Evolutionary conservation across 2,888 invertebrate species (phyloP), one percentile per base, ranked within the genome.

Genomic region (Spilosoma lubricipeda): DNA sequence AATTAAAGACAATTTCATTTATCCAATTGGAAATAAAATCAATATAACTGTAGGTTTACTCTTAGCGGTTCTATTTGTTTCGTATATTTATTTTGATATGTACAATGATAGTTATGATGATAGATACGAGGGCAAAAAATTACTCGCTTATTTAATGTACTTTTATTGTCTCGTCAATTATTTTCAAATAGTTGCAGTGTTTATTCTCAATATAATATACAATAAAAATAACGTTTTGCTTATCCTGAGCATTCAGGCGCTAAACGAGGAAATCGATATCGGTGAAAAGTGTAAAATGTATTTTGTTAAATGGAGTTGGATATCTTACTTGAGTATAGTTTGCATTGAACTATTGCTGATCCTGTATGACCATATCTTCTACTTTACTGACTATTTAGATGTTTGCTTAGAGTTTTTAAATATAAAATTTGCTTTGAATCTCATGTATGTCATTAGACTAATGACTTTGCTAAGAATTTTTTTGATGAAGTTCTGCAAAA

Each of bases 1-100:
- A 3, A 76, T 82, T 48, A 56, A 64, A 63, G 64, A 39, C 39
- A 80, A 80, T 68, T 70, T 75, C 33, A 77, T 83, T 36, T 76
- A 71, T 64, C 71, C 76, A 9, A 77, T 71, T 42, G 66, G 56
- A 5, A 76, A 70, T 30, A 64, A 7, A n/a, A 64, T 33, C 63
- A 15, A 42, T 30, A 42, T 52, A 23, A 27, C 67, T 1, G 4
- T 72, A 15, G 48, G 18, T 36, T 52, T 68, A 30, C 15, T 69
- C 2, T 36, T 59, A 1, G 27, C 20, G n/a, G 5, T 39, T 59
- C 23, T 56, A 3, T 15, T 69, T 39, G 13, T 59, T 39, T 18
- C 5, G 23, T 23, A 69, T 27, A 8, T 18, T 20, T 30, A 13
- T 11, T 3, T 13, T 11, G 27, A 15, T 45, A 1, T 67, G 27